phyloP scores from a whole-genome alignment of 1,140 invertebrate genomes.

The Leptopilina clavipes region DNA sequence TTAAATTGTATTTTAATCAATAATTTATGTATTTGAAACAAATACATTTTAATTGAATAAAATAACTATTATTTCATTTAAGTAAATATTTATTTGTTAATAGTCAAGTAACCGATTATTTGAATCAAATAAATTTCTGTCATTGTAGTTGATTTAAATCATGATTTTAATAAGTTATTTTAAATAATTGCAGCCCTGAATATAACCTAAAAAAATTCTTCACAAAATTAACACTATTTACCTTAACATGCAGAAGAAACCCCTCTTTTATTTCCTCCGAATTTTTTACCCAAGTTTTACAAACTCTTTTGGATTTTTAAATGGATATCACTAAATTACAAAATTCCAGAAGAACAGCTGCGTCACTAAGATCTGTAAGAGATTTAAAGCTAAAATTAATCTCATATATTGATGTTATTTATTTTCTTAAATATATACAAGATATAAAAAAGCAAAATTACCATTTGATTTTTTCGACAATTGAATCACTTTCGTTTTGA shows the following conservation, averaged over 20 bases:
- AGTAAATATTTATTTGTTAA: no score
- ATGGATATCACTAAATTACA: neutral
- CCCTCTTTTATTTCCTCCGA: neutral
- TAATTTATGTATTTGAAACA: no score
- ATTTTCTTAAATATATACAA: neutral
- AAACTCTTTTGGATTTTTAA: neutral
- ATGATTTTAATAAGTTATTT: no score
- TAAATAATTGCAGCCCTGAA: no score
- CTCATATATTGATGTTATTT: neutral
- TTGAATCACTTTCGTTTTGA: neutral
- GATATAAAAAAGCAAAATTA: neutral
- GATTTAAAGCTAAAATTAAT: neutral
- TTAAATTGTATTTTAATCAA: no score
- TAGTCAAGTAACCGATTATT: no score
- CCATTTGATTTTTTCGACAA: neutral
- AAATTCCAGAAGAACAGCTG: neutral
- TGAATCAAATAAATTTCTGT: no score
- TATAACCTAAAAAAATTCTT: no score
- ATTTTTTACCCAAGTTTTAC: neutral
- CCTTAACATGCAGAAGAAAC: neutral
- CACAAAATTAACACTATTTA: neutral
- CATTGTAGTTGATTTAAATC: no score
- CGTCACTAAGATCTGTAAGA: conserved; percentile 4
- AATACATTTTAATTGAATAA: no score
- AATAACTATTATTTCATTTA: no score